phyloP scores from a whole-genome alignment of 2,888 invertebrate genomes.

The Pyrochroa serraticornis region DNA sequence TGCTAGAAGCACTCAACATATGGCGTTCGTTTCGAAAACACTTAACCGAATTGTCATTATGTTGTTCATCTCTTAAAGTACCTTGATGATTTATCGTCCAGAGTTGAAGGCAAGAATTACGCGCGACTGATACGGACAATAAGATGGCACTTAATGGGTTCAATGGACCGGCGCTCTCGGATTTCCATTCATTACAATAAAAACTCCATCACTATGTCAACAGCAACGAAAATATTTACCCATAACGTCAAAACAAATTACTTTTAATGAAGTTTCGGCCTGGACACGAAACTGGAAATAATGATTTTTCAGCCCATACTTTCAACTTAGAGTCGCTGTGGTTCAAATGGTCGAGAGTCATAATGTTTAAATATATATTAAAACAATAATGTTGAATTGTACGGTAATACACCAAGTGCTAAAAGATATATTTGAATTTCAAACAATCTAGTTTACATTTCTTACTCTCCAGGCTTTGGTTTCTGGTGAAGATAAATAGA shows the following conservation, averaged over 20 bases:
- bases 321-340: too few relatives aligned
- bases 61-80: conserved; percentile 32
- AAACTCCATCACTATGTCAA: conserved; percentile 12
- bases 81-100: conserved; percentile 30
- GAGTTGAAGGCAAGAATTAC: conserved; percentile 19
- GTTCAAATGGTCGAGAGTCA: too few relatives aligned
- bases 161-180: conserved; percentile 15
- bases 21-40: conserved; percentile 34
- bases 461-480: conserved; percentile 31
- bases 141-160: conserved; percentile 24
- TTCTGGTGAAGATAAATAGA: conserved; percentile 33
- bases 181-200: conserved; percentile 21
- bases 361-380: too few relatives aligned
- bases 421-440: conserved; percentile 35
- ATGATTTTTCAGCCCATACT: too few relatives aligned
- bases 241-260: neutral
- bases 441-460: conserved; percentile 34
- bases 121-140: conserved; percentile 20
- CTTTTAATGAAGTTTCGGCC: too few relatives aligned
- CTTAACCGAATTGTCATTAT: conserved; percentile 32
- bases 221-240: conserved; percentile 20
- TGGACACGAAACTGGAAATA: too few relatives aligned
- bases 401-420: conserved; percentile 26
- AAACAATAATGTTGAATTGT: neutral
- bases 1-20: conserved; percentile 46